Evolutionary conservation across 2,797 vertebrate species (phyloP), one percentile per base, ranked within the genome.

Genomic region (Chaetophractus vellerosus): DNA sequence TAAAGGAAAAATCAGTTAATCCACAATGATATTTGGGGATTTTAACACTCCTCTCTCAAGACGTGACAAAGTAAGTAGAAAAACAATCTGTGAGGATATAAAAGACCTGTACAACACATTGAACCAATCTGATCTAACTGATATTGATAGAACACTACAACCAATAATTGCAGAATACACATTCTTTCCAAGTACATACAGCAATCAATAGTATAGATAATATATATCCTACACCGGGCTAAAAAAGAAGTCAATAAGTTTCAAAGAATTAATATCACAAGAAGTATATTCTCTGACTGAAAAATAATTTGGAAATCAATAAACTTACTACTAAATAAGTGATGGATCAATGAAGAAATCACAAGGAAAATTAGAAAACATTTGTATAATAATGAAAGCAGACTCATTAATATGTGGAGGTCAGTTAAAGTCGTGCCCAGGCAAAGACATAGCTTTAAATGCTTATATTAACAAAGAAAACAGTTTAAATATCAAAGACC

Each of bases 341-440:
- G 9, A 36, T 33, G 64, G 31, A 45, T 75, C 52, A 86, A 91
- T 59, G 45, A 57, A 59, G 8, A 50, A 86, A 18, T 26, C 14
- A 80, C 23, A 90, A 90, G 19, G 23, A 82, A 90, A 86, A 26
- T 59, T 82, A 41, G 61, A 82, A 80, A 24, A 59, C 78, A 79
- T 72, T 89, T 66, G 14, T 69, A 55, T 75, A 75, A 78, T 52
- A 69, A 59, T 64, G 38, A 79, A 85, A 86, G 61, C 78, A 74
- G 28, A 61, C n/a, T 31, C 71, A 71, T n/a, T 69, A 88, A 12
- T 52, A 41, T 86, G 21, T 75, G 6, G 14, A 18, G 23, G 4
- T 52, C 52, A 52, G 52, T 52, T 16, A 52, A 52, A 52, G 52
- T 52, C 23, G 41, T 68, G 66, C 15, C 74, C 59, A 72, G 31